These are phyloP conservation scores for Pempheris klunzingeri DNA, from an alignment of 2,797 vertebrate genomes.

Conservation along the genomic window DNA sequence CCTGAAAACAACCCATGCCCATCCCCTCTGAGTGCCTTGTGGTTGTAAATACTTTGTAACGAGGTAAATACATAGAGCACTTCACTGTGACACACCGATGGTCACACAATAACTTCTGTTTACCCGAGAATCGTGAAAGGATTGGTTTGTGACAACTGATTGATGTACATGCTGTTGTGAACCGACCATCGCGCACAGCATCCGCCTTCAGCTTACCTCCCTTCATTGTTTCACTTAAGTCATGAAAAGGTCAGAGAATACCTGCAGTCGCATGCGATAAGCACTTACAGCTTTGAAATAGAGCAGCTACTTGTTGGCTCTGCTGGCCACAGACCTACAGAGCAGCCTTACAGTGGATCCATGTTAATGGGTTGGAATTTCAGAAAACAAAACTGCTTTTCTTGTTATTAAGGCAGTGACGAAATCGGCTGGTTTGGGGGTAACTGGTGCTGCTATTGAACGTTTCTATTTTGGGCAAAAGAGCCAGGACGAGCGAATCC, in stretches of 20 bases:
- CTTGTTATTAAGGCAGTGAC: constrained; percentile 85
- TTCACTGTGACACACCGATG: not conserved
- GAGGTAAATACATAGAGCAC: constrained; percentile 29
- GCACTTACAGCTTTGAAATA: constrained; percentile 24
- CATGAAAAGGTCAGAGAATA: constrained; percentile 53
- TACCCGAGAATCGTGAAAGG: constrained; percentile 50
- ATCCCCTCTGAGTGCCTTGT: not conserved
- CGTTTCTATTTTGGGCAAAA: constrained; percentile 90
- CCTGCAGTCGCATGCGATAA: constrained; percentile 16
- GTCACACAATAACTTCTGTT: constrained; percentile 48
- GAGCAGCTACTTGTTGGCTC: constrained; percentile 65
- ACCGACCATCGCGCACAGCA: constrained; percentile 3
- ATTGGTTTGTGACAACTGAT: constrained; percentile 58
- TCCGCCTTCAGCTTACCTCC: constrained; percentile 49
- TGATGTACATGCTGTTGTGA: constrained; percentile 30
- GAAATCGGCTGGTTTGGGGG: constrained; percentile 85
- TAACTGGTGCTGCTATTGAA: constrained; percentile 85
- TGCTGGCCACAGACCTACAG: constrained; percentile 43
- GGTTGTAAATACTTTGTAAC: constrained; percentile 28
- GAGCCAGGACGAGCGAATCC: constrained; percentile 86
- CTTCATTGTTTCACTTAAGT: constrained; percentile 59
- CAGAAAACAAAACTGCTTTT: constrained; percentile 92
- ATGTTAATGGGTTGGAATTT: constrained; percentile 79
- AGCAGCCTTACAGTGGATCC: constrained; percentile 67
- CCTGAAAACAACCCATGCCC: constrained; percentile 2